These are phyloP conservation scores for Heliangelus exortis DNA, from an alignment of 2,797 vertebrate species.

Conservation along the genomic window DNA sequence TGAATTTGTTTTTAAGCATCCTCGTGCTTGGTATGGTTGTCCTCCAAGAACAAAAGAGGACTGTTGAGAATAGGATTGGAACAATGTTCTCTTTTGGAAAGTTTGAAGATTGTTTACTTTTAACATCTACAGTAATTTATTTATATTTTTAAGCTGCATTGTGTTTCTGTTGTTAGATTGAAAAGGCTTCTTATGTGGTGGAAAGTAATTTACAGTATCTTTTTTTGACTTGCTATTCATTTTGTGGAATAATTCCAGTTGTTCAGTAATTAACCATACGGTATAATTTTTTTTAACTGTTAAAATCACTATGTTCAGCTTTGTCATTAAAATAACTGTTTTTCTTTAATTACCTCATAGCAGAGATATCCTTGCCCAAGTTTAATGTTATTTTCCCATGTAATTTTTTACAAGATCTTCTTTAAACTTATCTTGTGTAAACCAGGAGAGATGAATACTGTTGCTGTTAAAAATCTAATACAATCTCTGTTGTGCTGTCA, in stretches of 20 bases:
- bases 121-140: background rate
- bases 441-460: background rate
- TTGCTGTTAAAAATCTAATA: background rate
- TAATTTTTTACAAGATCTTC: background rate
- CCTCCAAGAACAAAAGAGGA: background rate
- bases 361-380: background rate
- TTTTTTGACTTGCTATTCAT: background rate
- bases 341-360: background rate
- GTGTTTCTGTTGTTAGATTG: background rate
- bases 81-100: background rate
- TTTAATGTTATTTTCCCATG: background rate
- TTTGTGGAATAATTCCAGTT: background rate
- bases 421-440: background rate
- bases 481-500: rapidly evolving
- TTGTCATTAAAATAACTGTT: background rate
- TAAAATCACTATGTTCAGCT: background rate
- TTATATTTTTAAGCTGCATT: background rate
- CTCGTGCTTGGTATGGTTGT: background rate
- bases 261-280: background rate
- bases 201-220: background rate
- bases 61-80: background rate
- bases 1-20: background rate
- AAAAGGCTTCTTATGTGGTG: background rate
- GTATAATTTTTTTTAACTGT: background rate
- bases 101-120: background rate